Base-by-base conservation (phyloP, 2,797 vertebrate genomes). In the Merluccius polli region DNA sequence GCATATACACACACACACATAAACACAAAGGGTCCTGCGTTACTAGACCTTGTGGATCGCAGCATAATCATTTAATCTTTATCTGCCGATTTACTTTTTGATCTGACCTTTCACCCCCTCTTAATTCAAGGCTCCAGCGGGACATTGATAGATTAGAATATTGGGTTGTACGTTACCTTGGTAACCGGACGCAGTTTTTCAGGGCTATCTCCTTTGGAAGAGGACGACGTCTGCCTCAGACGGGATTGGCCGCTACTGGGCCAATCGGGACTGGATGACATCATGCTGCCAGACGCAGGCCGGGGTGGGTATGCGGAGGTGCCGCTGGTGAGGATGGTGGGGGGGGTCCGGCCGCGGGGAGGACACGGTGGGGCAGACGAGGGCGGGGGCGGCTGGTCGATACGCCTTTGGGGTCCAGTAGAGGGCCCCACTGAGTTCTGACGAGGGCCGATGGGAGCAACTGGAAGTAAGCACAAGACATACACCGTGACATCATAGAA, bases 161-260 rank as follows among this genome's bases (percentile, higher is more conserved):
- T 65, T 9, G 59, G 59, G n/a, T 65, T 24, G 10, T 27, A 27
- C 24, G 71, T 86, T 75, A 91, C 91, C 89, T 93, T 93, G 80
- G 91, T 85, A 8, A 90, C 82, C 0, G 94, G 90, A 0, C 96
- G 95, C 7, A 95, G 96, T 84, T 98, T 97, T 91, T 99, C 97
- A 0, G 97, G 97, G 78, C 97, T 99, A 90, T 98, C 97, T 0
- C 97, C 97, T 89, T 99, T 99, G 44, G 97, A 98, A 0, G 97
- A 98, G 0, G 97, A 98, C 0, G 97, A 97, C 72, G 96, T 96
- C 86, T 94, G 93, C 74, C 93, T 88, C 31, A 94, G 89, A 3
- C 92, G 87, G 0, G 93, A 92, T 32, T 89, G 90, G 7, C 91
- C 77, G 0, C 90, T 87, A 81, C 86, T 91, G 0, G 93, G 93